Conservation (phyloP, 1,140 invertebrate species). For the Maniola jurtina region DNA sequence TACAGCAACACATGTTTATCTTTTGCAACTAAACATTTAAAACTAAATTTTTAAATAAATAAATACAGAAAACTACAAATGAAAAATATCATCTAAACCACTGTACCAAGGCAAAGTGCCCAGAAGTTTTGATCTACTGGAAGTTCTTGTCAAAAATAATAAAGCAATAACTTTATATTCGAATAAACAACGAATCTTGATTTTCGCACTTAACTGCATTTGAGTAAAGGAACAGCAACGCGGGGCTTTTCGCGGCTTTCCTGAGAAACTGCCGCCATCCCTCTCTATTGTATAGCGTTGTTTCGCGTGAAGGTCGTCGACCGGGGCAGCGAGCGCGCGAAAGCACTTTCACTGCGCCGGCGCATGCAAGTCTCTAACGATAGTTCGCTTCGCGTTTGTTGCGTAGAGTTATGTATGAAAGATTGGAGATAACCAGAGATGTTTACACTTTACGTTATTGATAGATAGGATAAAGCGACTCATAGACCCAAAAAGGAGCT, state of each 20-base stretch:
- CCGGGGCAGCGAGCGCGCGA: conserved; percentile 71
- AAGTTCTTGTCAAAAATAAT: too few relatives aligned
- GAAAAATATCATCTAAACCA: too few relatives aligned
- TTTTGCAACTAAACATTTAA: too few relatives aligned
- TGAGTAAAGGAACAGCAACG: too few relatives aligned
- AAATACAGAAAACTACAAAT: too few relatives aligned
- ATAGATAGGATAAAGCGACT: conserved; percentile 33
- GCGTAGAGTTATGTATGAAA: conserved; percentile 42
- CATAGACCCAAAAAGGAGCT: background rate
- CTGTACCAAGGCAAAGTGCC: too few relatives aligned
- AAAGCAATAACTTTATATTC: too few relatives aligned
- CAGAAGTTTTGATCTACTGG: too few relatives aligned
- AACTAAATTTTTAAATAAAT: too few relatives aligned
- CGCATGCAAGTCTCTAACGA: conserved; percentile 53
- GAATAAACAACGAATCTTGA: too few relatives aligned
- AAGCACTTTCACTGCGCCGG: conserved; percentile 75
- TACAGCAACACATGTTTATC: too few relatives aligned
- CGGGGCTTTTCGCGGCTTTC: conserved; percentile 58
- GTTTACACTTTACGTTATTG: conserved; percentile 26
- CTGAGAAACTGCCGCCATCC: conserved; percentile 56
- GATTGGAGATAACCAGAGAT: conserved; percentile 10
- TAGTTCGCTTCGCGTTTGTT: conserved; percentile 42
- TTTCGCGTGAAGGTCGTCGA: conserved; percentile 62
- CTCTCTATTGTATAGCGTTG: conserved; percentile 42
- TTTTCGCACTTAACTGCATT: too few relatives aligned